Evolutionary conservation across 64 coral and sea anemone genomes (phyloP).

Genomic region (Montipora capricornis): DNA sequence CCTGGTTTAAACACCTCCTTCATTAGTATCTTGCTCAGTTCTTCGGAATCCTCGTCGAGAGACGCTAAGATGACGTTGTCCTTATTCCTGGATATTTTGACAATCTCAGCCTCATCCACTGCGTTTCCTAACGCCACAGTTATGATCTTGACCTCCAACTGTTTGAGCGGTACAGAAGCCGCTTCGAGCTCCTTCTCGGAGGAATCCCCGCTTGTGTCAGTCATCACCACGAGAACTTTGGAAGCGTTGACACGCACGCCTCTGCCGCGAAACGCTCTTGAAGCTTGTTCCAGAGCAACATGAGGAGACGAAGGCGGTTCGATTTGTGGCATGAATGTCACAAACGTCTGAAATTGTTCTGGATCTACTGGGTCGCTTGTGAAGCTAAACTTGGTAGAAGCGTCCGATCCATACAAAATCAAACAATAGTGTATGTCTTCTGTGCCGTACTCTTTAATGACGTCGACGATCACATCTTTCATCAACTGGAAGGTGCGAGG

Average conservation of each 20-base stretch:
- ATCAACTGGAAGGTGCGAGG: constrained; percentile 25
- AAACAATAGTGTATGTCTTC: constrained; percentile 31
- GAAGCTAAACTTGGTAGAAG: constrained; percentile 42
- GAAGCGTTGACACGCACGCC: constrained; percentile 42
- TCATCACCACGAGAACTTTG: constrained; percentile 51
- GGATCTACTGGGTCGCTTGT: neutral
- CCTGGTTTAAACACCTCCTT: constrained; percentile 33
- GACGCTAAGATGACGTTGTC: constrained; percentile 37
- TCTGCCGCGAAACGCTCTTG: constrained; percentile 8
- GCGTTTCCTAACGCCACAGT: constrained; percentile 22
- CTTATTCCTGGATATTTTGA: constrained; percentile 2
- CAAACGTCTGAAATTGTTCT: neutral
- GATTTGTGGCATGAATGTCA: neutral
- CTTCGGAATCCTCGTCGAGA: neutral
- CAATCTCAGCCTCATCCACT: constrained; percentile 30
- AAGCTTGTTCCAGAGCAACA: constrained; percentile 5
- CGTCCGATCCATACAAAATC: constrained; percentile 54
- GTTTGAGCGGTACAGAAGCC: neutral
- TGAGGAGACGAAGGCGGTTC: constrained; percentile 27
- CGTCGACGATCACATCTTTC: constrained; percentile 56
- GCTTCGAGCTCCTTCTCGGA: neutral
- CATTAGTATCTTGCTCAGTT: constrained; percentile 11
- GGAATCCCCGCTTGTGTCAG: constrained; percentile 18
- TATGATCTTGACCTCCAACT: constrained; percentile 27
- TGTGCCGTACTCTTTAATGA: constrained; percentile 62